Evolutionary conservation across 2,797 vertebrate species (phyloP), one percentile per base, ranked within the genome.

Genomic region (Limnodromus scolopaceus): DNA sequence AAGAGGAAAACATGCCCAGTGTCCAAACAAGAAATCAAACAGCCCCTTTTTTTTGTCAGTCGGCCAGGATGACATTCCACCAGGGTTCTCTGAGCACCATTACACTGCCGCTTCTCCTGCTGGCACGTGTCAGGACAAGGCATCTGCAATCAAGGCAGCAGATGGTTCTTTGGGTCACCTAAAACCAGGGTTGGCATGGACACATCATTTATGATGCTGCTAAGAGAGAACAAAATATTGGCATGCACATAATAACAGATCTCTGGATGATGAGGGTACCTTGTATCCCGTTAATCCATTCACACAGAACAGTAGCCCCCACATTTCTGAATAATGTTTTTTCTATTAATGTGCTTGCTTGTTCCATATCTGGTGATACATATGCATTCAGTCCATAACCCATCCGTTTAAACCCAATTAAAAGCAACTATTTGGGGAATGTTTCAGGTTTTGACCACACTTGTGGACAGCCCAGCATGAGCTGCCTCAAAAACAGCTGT

Each of bases 161-260:
- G 96, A 96, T 94, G 96, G 91, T 89, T 91, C 88, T 93, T 72
- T 38, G 84, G 81, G 89, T 84, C 2, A 18, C 63, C 55, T 77
- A 70, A 80, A 94, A 45, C 57, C 60, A 64, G 55, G n/a, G 34
- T 23, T 89, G 93, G 89, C 96, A 80, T 12, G 45, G 49, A 61
- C 48, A 46, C 55, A 38, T 48, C 28, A 8, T 85, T 65, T 85
- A 25, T 83, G 84, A 85, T 0, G 7, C 71, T 83, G 34, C 53
- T 83, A 82, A 58, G 55, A 80, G 65, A 83, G 89, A 78, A 61
- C 72, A 74, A 91, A 90, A 80, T 82, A 38, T 65, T 89, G 91
- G 69, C 69, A 75, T 19, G 53, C 34, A 75, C 1, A 1, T 78
- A 71, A 39, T 61, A 66, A 53, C 48, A 81, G 48, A 69, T 64